A percentile compares a stretch with the other conserved stretches of the same genome.
Evolutionary conservation across 2,797 vertebrate genomes (phyloP).

Genomic region (Acipenser transmontanus): DNA sequence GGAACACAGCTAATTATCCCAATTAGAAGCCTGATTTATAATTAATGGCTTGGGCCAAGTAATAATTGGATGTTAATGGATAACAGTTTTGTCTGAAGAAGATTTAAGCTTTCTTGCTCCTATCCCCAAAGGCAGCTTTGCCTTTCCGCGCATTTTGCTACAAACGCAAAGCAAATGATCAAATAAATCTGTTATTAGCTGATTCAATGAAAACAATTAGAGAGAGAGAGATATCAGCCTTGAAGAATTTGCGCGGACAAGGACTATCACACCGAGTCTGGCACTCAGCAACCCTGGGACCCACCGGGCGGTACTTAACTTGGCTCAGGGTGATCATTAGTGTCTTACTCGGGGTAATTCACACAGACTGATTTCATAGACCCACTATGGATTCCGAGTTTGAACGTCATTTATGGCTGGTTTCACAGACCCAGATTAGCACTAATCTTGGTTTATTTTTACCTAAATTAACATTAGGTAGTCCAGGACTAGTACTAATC

Average conservation of each 20-base stretch:
- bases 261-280: not conserved
- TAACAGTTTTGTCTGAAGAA: conserved; percentile 59
- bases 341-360: not conserved
- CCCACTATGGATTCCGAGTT: too few relatives aligned
- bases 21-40: conserved; percentile 93
- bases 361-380: too few relatives aligned
- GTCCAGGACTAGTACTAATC: too few relatives aligned
- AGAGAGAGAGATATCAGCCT: not conserved
- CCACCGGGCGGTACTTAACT: not conserved
- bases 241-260: conserved; percentile 8
- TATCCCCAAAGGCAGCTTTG: conserved; percentile 33
- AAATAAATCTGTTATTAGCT: conserved; percentile 9
- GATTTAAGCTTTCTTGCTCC: conserved; percentile 34
- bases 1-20: conserved; percentile 87
- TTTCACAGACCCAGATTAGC: too few relatives aligned
- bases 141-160: not conserved
- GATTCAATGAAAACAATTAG: conserved; percentile 7
- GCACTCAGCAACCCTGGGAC: not conserved
- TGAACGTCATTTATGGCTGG: too few relatives aligned
- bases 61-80: conserved; percentile 84
- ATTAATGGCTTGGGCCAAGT: conserved; percentile 83
- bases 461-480: too few relatives aligned
- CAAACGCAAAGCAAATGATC: conserved; percentile 23
- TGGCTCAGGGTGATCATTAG: not conserved
- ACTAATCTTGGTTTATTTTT: too few relatives aligned